Base-by-base conservation (phyloP, 2,888 invertebrate genomes). In the Byasa hedistus region DNA sequence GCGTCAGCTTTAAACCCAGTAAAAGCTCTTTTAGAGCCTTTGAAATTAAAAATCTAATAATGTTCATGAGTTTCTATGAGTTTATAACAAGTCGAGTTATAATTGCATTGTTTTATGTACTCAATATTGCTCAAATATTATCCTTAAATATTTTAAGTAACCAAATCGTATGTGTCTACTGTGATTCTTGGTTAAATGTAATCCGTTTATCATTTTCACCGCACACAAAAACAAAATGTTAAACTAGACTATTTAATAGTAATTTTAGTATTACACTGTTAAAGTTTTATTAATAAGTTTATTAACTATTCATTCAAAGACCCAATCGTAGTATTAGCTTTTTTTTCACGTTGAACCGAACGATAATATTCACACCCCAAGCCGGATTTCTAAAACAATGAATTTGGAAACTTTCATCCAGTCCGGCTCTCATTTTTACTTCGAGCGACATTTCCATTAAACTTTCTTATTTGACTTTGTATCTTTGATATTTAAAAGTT, bases 31-130 rank as follows among this genome's bases (percentile, higher is more conserved):
- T 52, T 52, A 52, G 21, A 22, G 52, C 52, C 52, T 52, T n/a
- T 52, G 52, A 52, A 21, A 52, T 52, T 52, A 52, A 52, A 52
- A 52, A 52, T 52, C 52, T 52, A 52, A 52, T 52, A 21, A 52
- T 19, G 21, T 52, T 52, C 8, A 52, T 21, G 21, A 52, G 15
- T 39, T 39, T 39, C 39, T 36, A 36, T 4, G 51, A 19, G 21
- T n/a, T 52, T 52, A 52, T 52, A 10, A 52, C 52, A 21, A 21
- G 21, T n/a, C n/a, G 2, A 5, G 52, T 52, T 52, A 52, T 52
- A 52, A 52, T 52, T 52, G 52, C n/a, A 52, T 21, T 52, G 21
- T 52, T 52, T 52, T 52, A 52, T 52, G 8, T 52, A 32, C 32
- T 32, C 27, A 4, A 7, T 7, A 32, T 7, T 32, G 10, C 32